Conservation (phyloP, 2,113 vertebrate genomes). For the Oreotrochilus melanogaster region DNA sequence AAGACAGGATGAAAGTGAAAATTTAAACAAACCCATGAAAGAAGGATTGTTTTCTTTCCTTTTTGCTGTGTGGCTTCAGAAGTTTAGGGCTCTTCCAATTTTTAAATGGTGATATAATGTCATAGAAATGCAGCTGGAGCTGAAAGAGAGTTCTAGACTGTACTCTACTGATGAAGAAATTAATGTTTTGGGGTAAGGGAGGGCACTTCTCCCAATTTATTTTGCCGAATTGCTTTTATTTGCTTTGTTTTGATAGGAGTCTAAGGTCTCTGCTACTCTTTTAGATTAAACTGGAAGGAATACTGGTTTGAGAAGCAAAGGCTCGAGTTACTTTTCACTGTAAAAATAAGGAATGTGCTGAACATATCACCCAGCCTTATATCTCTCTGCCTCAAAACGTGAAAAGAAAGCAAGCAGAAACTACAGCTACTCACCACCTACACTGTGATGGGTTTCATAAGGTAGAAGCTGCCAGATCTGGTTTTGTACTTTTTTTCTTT, state of each 20-base stretch:
- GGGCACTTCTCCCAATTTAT: background rate
- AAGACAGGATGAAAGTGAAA: background rate
- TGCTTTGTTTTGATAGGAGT: slow-evolving; percentile 23
- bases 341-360: background rate
- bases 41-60: background rate
- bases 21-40: background rate
- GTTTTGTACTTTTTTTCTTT: background rate
- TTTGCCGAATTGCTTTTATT: background rate
- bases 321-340: background rate
- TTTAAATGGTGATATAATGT: background rate
- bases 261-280: background rate
- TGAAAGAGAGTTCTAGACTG: slow-evolving; percentile 5
- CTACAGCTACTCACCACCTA: background rate
- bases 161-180: background rate
- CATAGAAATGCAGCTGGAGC: background rate
- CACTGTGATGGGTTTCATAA: background rate
- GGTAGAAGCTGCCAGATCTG: background rate
- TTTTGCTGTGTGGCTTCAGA: background rate
- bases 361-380: accelerated
- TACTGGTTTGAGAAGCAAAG: background rate
- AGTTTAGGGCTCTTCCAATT: background rate
- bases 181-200: slow-evolving; percentile 13
- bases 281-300: background rate
- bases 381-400: background rate
- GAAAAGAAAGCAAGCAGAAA: background rate